Evolutionary conservation across 2,888 invertebrate genomes (phyloP).

Genomic region (Clivina fossor): DNA sequence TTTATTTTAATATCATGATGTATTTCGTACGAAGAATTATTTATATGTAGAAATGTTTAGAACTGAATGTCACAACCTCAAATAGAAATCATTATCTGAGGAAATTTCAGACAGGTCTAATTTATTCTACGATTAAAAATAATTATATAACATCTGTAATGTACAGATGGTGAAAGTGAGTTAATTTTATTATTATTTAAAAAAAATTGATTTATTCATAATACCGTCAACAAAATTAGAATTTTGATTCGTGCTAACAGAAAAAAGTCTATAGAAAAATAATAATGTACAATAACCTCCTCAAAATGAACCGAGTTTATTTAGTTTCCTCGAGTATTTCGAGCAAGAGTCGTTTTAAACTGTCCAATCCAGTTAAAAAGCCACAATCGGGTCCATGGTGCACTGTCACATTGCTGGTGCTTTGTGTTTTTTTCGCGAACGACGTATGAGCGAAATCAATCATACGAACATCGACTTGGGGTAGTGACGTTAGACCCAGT

Average conservation of each 20-base stretch:
- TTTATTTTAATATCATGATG: too few relatives aligned
- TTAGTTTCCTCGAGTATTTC: conserved; percentile 66
- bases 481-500: conserved; percentile 49
- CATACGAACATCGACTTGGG: conserved; percentile 83
- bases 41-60: too few relatives aligned
- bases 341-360: conserved; percentile 75
- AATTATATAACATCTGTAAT: conserved; percentile 24
- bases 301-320: not conserved
- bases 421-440: conserved; percentile 66
- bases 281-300: not conserved
- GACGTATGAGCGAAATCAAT: conserved; percentile 97
- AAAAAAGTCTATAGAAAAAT: too few relatives aligned
- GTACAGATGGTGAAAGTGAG: conserved; percentile 20
- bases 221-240: too few relatives aligned
- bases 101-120: too few relatives aligned
- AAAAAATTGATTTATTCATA: too few relatives aligned
- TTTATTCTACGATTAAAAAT: too few relatives aligned
- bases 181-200: too few relatives aligned
- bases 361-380: conserved; percentile 86
- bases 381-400: conserved; percentile 91
- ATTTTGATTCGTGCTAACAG: too few relatives aligned
- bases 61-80: too few relatives aligned
- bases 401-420: conserved; percentile 53
- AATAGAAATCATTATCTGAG: too few relatives aligned
- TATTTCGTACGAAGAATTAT: too few relatives aligned